These are phyloP conservation scores for Cyclina sinensis DNA, from an alignment of 1,140 invertebrate genomes.

Conservation along the genomic window DNA sequence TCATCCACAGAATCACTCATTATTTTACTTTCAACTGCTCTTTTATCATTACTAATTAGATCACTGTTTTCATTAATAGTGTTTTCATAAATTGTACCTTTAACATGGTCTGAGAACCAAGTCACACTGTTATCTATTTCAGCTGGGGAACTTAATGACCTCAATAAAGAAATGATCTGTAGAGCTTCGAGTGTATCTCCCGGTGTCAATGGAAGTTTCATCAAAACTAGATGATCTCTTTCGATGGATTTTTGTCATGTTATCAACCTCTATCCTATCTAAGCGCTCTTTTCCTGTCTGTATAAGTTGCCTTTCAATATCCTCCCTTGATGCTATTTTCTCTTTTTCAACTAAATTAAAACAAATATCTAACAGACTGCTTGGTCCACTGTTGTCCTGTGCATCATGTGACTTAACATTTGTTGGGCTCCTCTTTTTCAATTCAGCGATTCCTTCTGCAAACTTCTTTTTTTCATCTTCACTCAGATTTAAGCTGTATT, in stretches of 20 bases:
- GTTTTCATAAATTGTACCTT: not conserved
- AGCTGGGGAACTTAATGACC: not conserved
- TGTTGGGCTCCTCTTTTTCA: not conserved
- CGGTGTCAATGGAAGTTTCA: not conserved
- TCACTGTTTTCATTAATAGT: not conserved
- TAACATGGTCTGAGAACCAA: no score
- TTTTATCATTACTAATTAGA: not conserved
- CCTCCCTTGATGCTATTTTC: constrained; percentile 43
- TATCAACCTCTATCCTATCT: constrained; percentile 58
- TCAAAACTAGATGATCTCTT: constrained; percentile 39
- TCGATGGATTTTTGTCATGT: constrained; percentile 29
- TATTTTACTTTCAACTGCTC: not conserved
- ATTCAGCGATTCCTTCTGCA: constrained; percentile 29
- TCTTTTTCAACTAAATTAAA: constrained; percentile 51
- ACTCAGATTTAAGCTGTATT: constrained; percentile 30
- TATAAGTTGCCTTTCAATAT: constrained; percentile 55
- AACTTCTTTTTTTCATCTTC: constrained; percentile 58
- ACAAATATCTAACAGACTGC: constrained; percentile 43
- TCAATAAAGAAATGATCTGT: not conserved
- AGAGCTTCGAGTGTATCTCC: not conserved
- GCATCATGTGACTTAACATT: not conserved
- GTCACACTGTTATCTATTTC: not conserved
- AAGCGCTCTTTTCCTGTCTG: constrained; percentile 52
- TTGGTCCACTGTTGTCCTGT: constrained; percentile 4
- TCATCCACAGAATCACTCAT: not conserved